Evolutionary conservation across 2,113 vertebrate species (phyloP).

Genomic region (Glareola pratincola): DNA sequence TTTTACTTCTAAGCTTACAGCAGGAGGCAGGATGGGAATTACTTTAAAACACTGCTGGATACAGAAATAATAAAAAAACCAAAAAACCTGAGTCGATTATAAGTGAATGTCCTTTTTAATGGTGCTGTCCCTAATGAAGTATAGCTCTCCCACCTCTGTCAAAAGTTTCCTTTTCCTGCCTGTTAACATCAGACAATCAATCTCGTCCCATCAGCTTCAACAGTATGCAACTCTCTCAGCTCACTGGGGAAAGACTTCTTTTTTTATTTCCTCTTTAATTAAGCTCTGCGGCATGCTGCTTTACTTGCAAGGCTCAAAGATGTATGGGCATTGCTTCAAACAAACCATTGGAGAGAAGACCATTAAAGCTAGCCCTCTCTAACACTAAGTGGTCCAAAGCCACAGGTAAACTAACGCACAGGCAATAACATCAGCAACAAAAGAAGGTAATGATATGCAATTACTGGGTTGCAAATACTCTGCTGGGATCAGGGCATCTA

Average conservation of each 20-base stretch:
- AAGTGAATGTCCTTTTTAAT: slow-evolving; percentile 2
- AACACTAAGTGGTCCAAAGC: neutral
- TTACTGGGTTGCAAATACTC: slow-evolving; percentile 24
- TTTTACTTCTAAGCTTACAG: slow-evolving; percentile 17
- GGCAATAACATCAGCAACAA: neutral
- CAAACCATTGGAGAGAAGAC: neutral
- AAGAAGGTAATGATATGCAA: slow-evolving; percentile 25
- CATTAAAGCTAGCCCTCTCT: slow-evolving; percentile 5
- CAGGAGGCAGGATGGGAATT: slow-evolving; percentile 15
- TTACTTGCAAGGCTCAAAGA: neutral
- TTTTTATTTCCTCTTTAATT: slow-evolving; percentile 47
- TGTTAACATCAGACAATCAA: slow-evolving; percentile 25
- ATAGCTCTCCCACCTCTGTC: neutral
- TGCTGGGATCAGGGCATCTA: neutral
- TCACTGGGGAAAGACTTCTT: neutral
- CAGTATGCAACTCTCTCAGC: neutral
- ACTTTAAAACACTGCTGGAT: slow-evolving; percentile 36
- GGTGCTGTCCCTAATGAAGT: slow-evolving; percentile 21
- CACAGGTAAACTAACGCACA: neutral
- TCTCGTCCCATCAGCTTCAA: slow-evolving; percentile 13
- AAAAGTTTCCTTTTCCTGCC: neutral
- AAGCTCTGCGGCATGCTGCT: neutral
- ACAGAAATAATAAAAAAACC: slow-evolving; percentile 25
- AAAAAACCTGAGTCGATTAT: neutral
- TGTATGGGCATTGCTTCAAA: neutral